These are phyloP conservation scores for Lapara coniferarum DNA, from an alignment of 2,888 invertebrate species.

Conservation along the genomic window DNA sequence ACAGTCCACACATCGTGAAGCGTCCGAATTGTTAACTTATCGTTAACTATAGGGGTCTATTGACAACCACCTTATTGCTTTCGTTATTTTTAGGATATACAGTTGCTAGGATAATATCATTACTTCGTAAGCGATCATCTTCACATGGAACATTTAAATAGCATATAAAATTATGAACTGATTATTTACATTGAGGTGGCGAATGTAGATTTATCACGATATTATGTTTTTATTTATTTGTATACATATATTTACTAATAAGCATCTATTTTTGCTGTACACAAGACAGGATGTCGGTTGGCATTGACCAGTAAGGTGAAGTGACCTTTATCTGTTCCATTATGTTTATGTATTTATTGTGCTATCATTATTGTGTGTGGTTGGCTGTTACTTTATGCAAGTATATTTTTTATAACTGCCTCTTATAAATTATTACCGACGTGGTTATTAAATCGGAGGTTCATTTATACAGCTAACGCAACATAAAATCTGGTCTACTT, in stretches of 20 bases:
- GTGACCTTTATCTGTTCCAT: conserved; percentile 17
- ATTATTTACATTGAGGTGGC: neutral
- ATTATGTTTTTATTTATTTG: neutral
- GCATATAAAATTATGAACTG: neutral
- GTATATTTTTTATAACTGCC: neutral
- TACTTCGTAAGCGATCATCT: neutral
- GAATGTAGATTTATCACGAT: conserved; percentile 6
- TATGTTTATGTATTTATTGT: conserved; percentile 15
- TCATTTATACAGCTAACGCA: too few species aligned
- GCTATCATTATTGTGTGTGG: neutral
- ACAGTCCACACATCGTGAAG: conserved; percentile 35
- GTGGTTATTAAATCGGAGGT: too few species aligned
- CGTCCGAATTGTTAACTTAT: conserved; percentile 48
- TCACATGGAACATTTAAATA: neutral
- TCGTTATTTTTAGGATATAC: conserved; percentile 17
- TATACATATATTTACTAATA: conserved; percentile 24
- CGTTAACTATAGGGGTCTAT: conserved; percentile 40
- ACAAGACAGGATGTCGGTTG: conserved; percentile 14
- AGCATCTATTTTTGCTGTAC: conserved; percentile 18
- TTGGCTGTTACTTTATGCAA: neutral
- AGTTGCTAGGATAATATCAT: neutral
- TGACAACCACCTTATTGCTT: conserved; percentile 24
- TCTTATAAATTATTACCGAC: neutral
- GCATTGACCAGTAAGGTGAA: conserved; percentile 25
- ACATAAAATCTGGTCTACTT: too few species aligned